A percentile compares a stretch with the other conserved stretches of the same genome.
These are phyloP conservation scores for Pentamera pediparva DNA, from an alignment of 53 echinoderm and acorn worm species.

Conservation along the genomic window DNA sequence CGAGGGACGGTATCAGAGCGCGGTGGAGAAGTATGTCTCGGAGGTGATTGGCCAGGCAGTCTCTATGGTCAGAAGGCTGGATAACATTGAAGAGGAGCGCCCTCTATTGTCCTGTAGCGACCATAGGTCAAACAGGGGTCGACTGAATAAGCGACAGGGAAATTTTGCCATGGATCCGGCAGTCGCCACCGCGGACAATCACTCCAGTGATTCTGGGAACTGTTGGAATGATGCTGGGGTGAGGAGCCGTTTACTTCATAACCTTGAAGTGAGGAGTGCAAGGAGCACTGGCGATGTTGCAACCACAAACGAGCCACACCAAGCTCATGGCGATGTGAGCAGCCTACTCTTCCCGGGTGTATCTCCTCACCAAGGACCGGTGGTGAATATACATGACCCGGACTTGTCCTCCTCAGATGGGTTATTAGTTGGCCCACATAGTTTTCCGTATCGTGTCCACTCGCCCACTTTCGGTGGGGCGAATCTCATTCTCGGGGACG, in stretches of 20 bases:
- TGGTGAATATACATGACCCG: slow-evolving; percentile 10
- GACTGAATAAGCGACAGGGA: too few species aligned
- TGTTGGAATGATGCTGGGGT: neutral
- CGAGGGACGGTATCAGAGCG: neutral
- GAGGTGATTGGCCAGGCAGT: slow-evolving; percentile 48
- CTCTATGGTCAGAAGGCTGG: slow-evolving; percentile 48
- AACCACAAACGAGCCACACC: neutral
- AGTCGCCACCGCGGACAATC: neutral
- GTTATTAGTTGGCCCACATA: slow-evolving; percentile 4
- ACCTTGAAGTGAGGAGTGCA: neutral
- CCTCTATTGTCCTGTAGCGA: neutral
- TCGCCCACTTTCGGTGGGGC: slow-evolving; percentile 26
- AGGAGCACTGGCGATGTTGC: neutral
- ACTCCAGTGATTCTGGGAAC: neutral
- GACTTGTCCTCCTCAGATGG: slow-evolving; percentile 3
- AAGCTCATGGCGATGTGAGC: neutral
- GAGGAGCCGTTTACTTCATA: too few species aligned
- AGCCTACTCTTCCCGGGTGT: neutral
- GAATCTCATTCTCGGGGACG: slow-evolving; percentile 23
- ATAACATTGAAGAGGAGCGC: neutral
- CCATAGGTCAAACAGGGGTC: neutral
- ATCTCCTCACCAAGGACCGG: neutral
- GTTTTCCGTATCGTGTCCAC: neutral
- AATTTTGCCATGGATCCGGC: too few species aligned
- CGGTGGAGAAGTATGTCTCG: slow-evolving; percentile 43